These are phyloP conservation scores for Struthidea cinerea DNA, from an alignment of 2,113 vertebrate genomes.

Conservation along the genomic window DNA sequence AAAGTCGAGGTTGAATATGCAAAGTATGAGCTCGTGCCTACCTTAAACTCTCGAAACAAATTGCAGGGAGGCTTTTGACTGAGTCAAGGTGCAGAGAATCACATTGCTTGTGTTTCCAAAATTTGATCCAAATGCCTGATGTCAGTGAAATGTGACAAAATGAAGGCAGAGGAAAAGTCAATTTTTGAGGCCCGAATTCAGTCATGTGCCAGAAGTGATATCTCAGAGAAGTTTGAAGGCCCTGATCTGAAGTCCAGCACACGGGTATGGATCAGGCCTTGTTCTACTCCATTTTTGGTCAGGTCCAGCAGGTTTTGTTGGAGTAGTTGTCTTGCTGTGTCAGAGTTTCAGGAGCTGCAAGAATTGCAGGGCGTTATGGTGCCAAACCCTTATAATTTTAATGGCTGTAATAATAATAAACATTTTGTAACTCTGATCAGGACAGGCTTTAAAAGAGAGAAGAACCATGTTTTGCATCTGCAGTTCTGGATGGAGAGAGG, in stretches of 20 bases:
- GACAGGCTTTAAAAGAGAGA: background rate
- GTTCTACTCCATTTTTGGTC: background rate
- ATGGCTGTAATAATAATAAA: background rate
- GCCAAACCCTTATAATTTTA: background rate
- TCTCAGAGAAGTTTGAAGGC: background rate
- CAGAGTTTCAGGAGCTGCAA: background rate
- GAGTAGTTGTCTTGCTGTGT: background rate
- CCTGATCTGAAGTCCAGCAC: background rate
- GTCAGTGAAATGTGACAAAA: background rate
- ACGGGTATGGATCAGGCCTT: background rate
- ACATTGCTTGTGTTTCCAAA: background rate
- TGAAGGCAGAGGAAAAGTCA: background rate
- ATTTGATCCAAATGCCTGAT: background rate
- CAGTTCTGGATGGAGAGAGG: background rate
- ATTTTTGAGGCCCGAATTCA: background rate
- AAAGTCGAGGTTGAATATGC: background rate
- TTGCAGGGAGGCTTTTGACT: background rate
- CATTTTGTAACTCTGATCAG: background rate
- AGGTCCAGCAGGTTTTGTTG: background rate
- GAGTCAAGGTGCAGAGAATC: background rate
- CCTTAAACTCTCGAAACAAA: background rate
- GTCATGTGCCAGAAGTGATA: background rate
- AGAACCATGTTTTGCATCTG: background rate
- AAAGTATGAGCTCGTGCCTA: background rate
- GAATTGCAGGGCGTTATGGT: background rate